These are phyloP conservation scores for Argyra leucocephala DNA, from an alignment of 2,888 invertebrate genomes.

Conservation along the genomic window DNA sequence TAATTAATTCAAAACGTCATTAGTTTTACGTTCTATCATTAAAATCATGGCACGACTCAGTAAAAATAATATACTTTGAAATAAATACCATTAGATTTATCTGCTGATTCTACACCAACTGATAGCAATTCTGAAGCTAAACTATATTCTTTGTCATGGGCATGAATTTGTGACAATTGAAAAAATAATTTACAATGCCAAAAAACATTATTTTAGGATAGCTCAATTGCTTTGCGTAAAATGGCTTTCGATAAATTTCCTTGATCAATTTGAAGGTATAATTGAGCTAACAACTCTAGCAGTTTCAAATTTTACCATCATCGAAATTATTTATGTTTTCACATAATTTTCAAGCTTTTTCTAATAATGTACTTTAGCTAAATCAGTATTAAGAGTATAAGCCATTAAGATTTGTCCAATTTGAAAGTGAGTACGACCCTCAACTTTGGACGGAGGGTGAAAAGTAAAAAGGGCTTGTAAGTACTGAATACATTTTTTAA, in stretches of 20 bases:
- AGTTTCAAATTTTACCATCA: constrained; percentile 91
- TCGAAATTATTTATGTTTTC: constrained; percentile 84
- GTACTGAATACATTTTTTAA: constrained; percentile 95
- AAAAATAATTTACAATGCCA: constrained; percentile 96
- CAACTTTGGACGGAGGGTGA: constrained; percentile 83
- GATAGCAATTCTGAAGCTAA: constrained; percentile 81
- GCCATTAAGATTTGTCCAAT: constrained; percentile 73
- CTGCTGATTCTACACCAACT: constrained; percentile 91
- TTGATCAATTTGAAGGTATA: constrained; percentile 83
- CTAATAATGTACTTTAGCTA: constrained; percentile 90
- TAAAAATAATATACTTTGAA: constrained; percentile 84
- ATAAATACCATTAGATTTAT: constrained; percentile 82
- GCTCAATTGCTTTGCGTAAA: constrained; percentile 81
- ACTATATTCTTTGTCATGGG: constrained; percentile 82
- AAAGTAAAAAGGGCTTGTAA: constrained; percentile 93
- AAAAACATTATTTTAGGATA: constrained; percentile 89
- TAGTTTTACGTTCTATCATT: constrained; percentile 85
- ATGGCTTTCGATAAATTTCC: constrained; percentile 81
- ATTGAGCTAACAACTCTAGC: constrained; percentile 83
- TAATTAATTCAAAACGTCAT: constrained; percentile 81
- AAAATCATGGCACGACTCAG: constrained; percentile 93
- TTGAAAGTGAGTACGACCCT: constrained; percentile 92
- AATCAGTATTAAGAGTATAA: constrained; percentile 91
- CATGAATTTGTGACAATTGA: constrained; percentile 91
- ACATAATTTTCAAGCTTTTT: constrained; percentile 89